Conservation (phyloP, 2,888 invertebrate genomes). For the Coelinius sp. region DNA sequence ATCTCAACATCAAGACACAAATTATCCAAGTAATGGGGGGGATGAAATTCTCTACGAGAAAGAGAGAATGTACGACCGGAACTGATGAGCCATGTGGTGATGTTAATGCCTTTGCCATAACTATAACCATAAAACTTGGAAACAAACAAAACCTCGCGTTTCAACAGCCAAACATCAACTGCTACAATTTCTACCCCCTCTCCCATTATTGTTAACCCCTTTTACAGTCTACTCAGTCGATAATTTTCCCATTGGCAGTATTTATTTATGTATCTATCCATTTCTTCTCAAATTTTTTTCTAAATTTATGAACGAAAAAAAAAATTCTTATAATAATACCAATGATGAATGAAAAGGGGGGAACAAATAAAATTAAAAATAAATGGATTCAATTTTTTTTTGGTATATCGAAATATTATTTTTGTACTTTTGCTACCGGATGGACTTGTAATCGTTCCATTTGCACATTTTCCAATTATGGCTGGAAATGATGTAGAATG, state of each 20-base stretch:
- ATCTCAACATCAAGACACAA: not conserved
- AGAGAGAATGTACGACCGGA: constrained; percentile 46
- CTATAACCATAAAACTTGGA: constrained; percentile 61
- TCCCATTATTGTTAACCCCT: constrained; percentile 23
- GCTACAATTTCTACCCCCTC: constrained; percentile 32
- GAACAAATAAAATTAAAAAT: not conserved
- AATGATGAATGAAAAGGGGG: not conserved
- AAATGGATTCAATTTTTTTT: not conserved
- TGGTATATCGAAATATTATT: constrained; percentile 7
- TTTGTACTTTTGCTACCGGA: constrained; percentile 6
- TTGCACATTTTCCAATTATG: no score
- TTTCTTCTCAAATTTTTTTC: not conserved
- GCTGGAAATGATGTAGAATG: no score
- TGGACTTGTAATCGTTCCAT: constrained; percentile 7
- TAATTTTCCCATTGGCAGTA: constrained; percentile 24
- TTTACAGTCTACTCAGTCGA: constrained; percentile 30
- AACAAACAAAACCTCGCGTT: constrained; percentile 46
- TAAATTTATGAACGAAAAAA: not conserved
- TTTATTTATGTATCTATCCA: constrained; percentile 25
- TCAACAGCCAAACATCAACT: constrained; percentile 19
- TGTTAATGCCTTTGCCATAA: constrained; percentile 53
- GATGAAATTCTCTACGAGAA: not conserved
- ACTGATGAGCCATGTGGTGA: constrained; percentile 62
- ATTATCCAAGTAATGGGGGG: not conserved
- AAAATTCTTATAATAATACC: not conserved